Evolutionary conservation across 1,140 invertebrate species (phyloP), one percentile per base, ranked within the genome.

Genomic region (Cydia fagiglandana): DNA sequence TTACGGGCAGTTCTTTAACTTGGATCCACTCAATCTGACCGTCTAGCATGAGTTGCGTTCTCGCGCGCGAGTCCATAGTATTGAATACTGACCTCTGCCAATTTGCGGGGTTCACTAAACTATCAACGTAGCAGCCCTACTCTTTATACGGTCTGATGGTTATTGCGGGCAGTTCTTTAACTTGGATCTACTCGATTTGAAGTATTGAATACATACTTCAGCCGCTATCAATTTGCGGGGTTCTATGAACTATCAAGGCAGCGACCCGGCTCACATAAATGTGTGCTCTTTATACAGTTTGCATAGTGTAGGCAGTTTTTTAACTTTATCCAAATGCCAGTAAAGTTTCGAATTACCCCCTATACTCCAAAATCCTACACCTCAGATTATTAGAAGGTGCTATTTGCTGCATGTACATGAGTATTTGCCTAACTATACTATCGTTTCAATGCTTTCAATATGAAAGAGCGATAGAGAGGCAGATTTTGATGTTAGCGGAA

Each of bases 111-210:
- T 38, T 66, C 28, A 34, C 0, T 66, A 13, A 66, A 66, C 64
- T 66, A 66, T 66, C 64, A 66, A 66, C 30, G 64, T 66, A 34
- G 30, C 12, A 13, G 20, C 56, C 56, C 20, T 66, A 13, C 13
- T 66, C 24, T 24, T 24, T 64, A 30, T 53, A 61, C 7, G 20
- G 20, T 12, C 9, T 3, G 24, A 24, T 24, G 10, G 56, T 24
- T 61, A 61, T 20, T 56, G 4, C 56, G 6, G 17, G 56, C 56
- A 61, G 56, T 61, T 61, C 5, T 20, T 61, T 61, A 61, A 61
- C 53, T 61, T 61, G 53, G 34, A 34, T 53, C 56, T 7, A 61
- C 56, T 61, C 17, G 4, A 61, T 24, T 20, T 61, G 17, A 12
- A 61, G 20, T 12, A 61, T 17, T 61, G 53, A 24, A 61, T 61